Evolutionary conservation across 2,797 vertebrate genomes (phyloP).

Genomic region (Mallotus villosus): DNA sequence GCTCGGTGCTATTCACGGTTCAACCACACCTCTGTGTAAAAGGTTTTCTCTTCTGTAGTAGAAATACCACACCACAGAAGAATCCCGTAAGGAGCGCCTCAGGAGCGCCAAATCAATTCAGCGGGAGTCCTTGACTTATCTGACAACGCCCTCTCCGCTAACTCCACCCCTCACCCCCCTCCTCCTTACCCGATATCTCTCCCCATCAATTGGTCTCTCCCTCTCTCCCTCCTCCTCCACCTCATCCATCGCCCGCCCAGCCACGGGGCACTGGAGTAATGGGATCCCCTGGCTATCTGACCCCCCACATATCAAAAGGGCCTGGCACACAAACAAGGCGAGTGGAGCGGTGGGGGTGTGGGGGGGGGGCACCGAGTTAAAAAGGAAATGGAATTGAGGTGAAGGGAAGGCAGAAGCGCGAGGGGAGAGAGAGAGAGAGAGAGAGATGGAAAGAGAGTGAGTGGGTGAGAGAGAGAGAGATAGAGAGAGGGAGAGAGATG

Average conservation of each 20-base stretch:
- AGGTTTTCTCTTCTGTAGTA: no score
- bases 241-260: conserved; percentile 24
- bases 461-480: conserved; percentile 30
- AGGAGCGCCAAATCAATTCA: conserved; percentile 49
- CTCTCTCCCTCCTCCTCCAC: conserved; percentile 21
- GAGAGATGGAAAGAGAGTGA: conserved; percentile 9
- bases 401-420: conserved; percentile 42
- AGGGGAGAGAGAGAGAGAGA: conserved; percentile 31
- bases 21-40: background rate
- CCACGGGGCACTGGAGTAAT: conserved; percentile 60
- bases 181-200: background rate
- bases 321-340: conserved; percentile 55
- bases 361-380: conserved; percentile 56
- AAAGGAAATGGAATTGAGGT: conserved; percentile 65
- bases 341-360: conserved; percentile 16
- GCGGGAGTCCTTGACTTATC: conserved; percentile 59
- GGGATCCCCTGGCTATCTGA: conserved; percentile 63
- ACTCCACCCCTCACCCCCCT: background rate
- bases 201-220: conserved; percentile 7
- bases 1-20: no score
- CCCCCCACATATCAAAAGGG: conserved; percentile 63
- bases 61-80: no score
- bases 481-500: conserved; percentile 40
- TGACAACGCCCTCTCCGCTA: conserved; percentile 47
- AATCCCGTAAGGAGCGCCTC: no score